These are phyloP conservation scores for Tapirus indicus DNA, from an alignment of 2,797 vertebrate genomes.

Conservation along the genomic window DNA sequence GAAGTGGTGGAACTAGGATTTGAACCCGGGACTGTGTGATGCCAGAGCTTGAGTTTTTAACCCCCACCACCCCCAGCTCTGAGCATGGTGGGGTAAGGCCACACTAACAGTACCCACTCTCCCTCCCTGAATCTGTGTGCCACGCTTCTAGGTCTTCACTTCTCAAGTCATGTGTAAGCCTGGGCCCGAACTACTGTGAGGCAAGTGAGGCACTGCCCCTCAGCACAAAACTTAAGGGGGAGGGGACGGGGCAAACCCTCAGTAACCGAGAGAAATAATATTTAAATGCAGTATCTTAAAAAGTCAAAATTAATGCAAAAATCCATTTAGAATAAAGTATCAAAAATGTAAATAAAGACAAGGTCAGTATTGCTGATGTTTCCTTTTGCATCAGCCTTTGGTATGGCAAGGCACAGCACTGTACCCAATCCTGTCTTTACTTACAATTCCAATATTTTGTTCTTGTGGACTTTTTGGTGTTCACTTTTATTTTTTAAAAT, in stretches of 20 bases:
- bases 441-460: background rate
- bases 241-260: background rate
- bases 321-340: background rate
- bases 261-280: background rate
- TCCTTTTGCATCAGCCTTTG: background rate
- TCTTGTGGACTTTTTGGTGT: background rate
- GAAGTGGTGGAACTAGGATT: background rate
- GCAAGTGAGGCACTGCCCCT: background rate
- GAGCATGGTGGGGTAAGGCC: background rate
- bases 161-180: background rate
- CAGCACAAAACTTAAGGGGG: accelerated
- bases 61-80: background rate
- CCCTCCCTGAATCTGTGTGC: background rate
- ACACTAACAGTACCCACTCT: background rate
- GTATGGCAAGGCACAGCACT: background rate
- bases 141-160: background rate
- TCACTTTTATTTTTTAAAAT: background rate
- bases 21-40: background rate
- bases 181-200: background rate
- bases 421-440: background rate
- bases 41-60: background rate
- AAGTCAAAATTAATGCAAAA: slow-evolving; percentile 21
- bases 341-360: background rate
- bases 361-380: background rate
- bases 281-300: background rate